Conservation (phyloP, 2,113 vertebrate genomes). For the Eleginops maclovinus region DNA sequence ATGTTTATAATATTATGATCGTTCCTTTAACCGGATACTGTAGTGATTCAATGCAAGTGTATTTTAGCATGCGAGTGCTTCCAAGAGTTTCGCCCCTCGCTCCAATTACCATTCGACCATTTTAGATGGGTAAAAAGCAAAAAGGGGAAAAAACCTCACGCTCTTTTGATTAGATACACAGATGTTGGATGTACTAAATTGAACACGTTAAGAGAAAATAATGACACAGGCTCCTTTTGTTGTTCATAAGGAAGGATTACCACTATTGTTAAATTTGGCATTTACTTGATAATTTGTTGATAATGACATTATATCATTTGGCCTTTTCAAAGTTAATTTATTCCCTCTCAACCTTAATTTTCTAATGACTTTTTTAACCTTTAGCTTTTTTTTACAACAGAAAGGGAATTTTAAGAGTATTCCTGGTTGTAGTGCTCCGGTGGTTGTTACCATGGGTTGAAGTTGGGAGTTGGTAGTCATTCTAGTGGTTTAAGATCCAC, state of each 20-base stretch:
- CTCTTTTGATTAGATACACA: too few relatives aligned
- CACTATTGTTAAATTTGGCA: not conserved
- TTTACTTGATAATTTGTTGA: not conserved
- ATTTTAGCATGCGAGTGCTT: too few relatives aligned
- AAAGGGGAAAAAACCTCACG: too few relatives aligned
- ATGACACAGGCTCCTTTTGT: too few relatives aligned
- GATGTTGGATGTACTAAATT: not conserved
- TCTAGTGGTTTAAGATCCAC: constrained; percentile 1
- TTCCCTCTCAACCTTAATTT: not conserved
- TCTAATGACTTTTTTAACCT: not conserved
- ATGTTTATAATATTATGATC: too few relatives aligned
- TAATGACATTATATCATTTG: not conserved
- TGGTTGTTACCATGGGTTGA: not conserved
- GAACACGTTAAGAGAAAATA: not conserved
- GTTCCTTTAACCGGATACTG: too few relatives aligned
- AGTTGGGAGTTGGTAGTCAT: not conserved
- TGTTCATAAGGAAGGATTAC: too few relatives aligned
- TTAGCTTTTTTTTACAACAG: not conserved
- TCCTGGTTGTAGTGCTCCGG: not conserved
- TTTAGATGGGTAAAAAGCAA: too few relatives aligned
- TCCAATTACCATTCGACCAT: too few relatives aligned
- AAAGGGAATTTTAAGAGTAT: not conserved
- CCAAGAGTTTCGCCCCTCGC: too few relatives aligned
- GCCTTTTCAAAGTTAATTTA: constrained; percentile 7
- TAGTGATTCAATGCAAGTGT: too few relatives aligned